These are phyloP conservation scores for Melitaea athalia DNA, from an alignment of 2,888 invertebrate species.

Conservation along the genomic window DNA sequence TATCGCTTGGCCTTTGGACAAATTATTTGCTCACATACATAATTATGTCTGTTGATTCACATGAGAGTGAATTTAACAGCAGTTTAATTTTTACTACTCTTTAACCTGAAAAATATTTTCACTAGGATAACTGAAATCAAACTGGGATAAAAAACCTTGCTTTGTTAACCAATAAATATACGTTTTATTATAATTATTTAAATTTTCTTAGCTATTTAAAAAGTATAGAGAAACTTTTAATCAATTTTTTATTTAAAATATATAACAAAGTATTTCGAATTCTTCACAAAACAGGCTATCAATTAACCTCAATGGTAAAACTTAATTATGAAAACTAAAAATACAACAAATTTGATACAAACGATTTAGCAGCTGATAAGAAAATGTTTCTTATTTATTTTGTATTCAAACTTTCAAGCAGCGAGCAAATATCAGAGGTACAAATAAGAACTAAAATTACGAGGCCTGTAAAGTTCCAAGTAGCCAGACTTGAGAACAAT, in stretches of 20 bases:
- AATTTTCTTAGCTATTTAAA: no score
- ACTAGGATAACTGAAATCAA: no score
- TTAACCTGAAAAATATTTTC: no score
- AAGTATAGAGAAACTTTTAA: neutral
- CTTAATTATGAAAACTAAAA: neutral
- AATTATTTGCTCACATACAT: no score
- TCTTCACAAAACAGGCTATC: neutral
- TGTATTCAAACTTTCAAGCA: conserved; percentile 34
- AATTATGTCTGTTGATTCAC: no score
- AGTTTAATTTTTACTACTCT: no score
- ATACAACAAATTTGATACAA: conserved; percentile 1
- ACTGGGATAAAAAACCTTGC: no score
- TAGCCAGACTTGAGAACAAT: conserved; percentile 46
- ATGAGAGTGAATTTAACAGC: no score
- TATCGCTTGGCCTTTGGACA: no score
- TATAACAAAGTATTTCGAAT: neutral
- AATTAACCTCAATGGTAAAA: neutral
- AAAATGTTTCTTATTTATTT: conserved; percentile 33
- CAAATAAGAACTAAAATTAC: conserved; percentile 42
- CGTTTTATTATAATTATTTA: neutral
- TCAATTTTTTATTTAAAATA: neutral
- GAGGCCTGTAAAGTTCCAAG: conserved; percentile 44
- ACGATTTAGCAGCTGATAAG: conserved; percentile 24
- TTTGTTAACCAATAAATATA: neutral
- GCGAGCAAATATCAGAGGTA: conserved; percentile 41